These are phyloP conservation scores for Cricetomys ansorgei DNA, from an alignment of 2,113 vertebrate species.

Conservation along the genomic window DNA sequence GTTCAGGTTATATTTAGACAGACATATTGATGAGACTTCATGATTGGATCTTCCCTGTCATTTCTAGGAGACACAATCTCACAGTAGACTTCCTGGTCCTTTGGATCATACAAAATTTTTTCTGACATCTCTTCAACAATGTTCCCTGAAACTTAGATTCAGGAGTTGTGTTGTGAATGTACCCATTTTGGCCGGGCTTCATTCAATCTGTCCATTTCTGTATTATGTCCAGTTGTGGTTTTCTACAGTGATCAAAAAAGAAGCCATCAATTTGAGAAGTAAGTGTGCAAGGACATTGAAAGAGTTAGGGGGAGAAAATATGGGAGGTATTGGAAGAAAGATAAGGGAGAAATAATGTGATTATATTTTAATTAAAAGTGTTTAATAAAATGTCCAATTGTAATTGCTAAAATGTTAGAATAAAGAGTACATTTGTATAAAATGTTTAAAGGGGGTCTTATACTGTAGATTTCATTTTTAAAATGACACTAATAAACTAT, in stretches of 20 bases:
- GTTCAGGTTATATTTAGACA: not conserved
- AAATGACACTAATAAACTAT: not conserved
- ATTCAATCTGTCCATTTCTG: not conserved
- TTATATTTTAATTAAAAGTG: not conserved
- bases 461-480: conserved; percentile 19
- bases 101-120: not conserved
- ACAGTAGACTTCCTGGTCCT: not conserved
- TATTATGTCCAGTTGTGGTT: not conserved
- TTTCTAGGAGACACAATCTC: not conserved
- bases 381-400: not conserved
- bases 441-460: not conserved
- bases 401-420: conserved; percentile 9
- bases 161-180: not conserved
- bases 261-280: not conserved
- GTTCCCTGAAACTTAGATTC: not conserved
- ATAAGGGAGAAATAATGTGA: not conserved
- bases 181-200: not conserved
- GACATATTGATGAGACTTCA: not conserved
- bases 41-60: not conserved
- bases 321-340: not conserved
- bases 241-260: not conserved
- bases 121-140: not conserved
- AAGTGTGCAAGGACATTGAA: not conserved
- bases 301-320: not conserved
- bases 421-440: conserved; percentile 4